Conservation (phyloP, 2,888 invertebrate genomes). For the Apotomis betuletana region DNA sequence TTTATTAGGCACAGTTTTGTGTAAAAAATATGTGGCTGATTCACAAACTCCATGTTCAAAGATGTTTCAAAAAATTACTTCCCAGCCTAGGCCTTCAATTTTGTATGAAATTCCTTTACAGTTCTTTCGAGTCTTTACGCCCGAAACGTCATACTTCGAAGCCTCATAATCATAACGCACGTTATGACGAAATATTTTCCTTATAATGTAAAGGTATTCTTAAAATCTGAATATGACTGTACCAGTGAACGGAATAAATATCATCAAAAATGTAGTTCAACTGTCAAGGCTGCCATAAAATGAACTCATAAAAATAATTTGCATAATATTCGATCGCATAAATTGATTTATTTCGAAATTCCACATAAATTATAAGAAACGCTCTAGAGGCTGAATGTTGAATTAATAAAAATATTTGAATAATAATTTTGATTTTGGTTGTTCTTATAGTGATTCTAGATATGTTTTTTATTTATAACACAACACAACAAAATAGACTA, state of each 20-base stretch:
- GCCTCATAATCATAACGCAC: too few relatives aligned
- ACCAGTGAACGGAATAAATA: background rate
- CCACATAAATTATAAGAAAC: background rate
- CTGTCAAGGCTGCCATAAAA: background rate
- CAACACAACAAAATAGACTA: too few relatives aligned
- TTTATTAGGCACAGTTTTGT: too few relatives aligned
- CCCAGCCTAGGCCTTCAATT: too few relatives aligned
- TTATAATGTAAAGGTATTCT: background rate
- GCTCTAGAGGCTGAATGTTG: background rate
- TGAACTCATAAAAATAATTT: background rate
- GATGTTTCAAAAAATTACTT: too few relatives aligned
- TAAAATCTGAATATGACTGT: background rate
- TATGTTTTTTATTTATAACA: background rate
- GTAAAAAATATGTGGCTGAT: too few relatives aligned
- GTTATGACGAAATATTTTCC: too few relatives aligned
- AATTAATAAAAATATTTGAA: background rate
- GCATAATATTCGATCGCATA: background rate
- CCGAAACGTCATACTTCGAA: too few relatives aligned
- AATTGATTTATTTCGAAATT: slow-evolving; percentile 1
- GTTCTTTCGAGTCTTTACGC: too few relatives aligned
- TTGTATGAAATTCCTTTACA: too few relatives aligned
- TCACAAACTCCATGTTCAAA: too few relatives aligned
- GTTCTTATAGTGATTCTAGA: background rate
- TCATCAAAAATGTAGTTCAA: background rate
- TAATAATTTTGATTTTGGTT: too few relatives aligned